phyloP scores from a whole-genome alignment of 2,888 invertebrate species.

The Tachystola acroxantha region DNA sequence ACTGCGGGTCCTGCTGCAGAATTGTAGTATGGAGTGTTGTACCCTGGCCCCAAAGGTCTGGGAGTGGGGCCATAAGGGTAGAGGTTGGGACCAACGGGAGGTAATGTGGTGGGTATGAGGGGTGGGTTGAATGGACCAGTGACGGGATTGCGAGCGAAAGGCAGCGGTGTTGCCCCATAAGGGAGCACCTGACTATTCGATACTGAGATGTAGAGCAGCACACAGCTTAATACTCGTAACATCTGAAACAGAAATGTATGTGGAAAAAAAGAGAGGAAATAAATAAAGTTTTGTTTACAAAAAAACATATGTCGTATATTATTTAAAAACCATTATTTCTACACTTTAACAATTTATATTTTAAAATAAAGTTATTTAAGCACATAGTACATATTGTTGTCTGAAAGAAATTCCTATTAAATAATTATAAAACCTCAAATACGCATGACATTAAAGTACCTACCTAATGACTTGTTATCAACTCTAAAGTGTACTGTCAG shows the following conservation, averaged over 20 bases:
- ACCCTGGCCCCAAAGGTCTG: slow-evolving; percentile 22
- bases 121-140: slow-evolving; percentile 4
- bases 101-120: no score
- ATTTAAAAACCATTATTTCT: no score
- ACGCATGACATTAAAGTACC: no score
- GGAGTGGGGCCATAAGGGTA: slow-evolving; percentile 22
- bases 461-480: no score
- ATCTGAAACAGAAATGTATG: slow-evolving; percentile 38
- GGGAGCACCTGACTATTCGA: slow-evolving; percentile 12
- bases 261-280: no score
- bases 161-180: slow-evolving; percentile 8
- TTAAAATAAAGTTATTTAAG: no score
- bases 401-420: no score
- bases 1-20: slow-evolving; percentile 42
- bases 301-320: not conserved
- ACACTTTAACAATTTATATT: no score
- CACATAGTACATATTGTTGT: no score
- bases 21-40: slow-evolving; percentile 43
- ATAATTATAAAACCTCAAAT: no score
- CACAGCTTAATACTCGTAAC: slow-evolving; percentile 17
- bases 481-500: no score
- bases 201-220: slow-evolving; percentile 16
- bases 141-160: slow-evolving; percentile 5
- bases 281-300: no score
- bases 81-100: slow-evolving; percentile 7